These are phyloP conservation scores for Himalopsyche kuldschensis DNA, from an alignment of 2,888 invertebrate genomes.

Conservation along the genomic window DNA sequence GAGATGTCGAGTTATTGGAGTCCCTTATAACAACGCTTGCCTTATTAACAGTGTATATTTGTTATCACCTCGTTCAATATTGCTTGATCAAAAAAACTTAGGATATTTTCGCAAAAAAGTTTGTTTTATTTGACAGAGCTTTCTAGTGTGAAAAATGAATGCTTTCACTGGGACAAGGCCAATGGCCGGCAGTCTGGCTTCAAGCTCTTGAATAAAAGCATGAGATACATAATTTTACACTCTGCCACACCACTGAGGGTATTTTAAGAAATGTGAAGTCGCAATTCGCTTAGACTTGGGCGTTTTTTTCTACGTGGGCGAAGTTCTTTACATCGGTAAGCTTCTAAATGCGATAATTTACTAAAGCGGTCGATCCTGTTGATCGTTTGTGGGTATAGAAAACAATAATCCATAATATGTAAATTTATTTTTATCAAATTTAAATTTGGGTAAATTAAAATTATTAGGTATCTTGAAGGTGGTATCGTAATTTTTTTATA, in stretches of 20 bases:
- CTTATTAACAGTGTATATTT: too few relatives aligned
- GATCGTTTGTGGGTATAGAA: too few relatives aligned
- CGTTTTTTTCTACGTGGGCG: background rate
- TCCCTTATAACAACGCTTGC: too few relatives aligned
- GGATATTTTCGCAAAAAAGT: background rate
- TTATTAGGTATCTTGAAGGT: too few relatives aligned
- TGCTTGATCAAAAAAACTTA: background rate
- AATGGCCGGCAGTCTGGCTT: conserved; percentile 14
- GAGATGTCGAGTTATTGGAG: too few relatives aligned
- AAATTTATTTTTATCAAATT: too few relatives aligned
- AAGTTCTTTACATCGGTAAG: background rate
- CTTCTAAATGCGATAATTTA: background rate
- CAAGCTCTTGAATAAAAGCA: background rate
- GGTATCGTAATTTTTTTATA: too few relatives aligned
- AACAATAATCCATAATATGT: too few relatives aligned
- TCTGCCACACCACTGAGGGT: background rate
- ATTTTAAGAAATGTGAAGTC: background rate
- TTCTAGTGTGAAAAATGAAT: background rate
- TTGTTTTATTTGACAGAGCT: background rate
- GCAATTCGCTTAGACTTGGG: background rate
- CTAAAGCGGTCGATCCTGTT: too few relatives aligned
- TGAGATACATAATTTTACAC: background rate
- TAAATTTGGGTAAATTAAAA: too few relatives aligned
- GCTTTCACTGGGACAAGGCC: conserved; percentile 28
- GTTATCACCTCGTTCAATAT: background rate